A percentile compares a stretch with the other conserved stretches of the same genome.
Conservation (phyloP, 2,113 vertebrate species). For the Caracal caracal region DNA sequence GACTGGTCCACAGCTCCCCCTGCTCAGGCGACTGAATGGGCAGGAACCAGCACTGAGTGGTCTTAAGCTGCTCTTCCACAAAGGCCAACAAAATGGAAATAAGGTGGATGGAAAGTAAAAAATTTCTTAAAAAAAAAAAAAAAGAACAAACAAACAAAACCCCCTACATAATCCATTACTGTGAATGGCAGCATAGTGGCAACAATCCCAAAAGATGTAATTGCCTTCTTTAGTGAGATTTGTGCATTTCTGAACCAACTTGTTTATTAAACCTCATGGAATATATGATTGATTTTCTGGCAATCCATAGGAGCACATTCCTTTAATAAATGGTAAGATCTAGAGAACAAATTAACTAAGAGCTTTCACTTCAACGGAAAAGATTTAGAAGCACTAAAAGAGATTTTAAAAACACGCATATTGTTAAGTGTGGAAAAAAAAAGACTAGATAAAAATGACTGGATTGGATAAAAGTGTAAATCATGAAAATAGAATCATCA, state of each 20-base stretch:
- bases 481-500: slow-evolving; percentile 49
- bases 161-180: not conserved
- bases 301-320: not conserved
- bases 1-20: not conserved
- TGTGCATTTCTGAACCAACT: slow-evolving; percentile 7
- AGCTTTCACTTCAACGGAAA: slow-evolving; percentile 41
- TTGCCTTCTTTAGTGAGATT: not conserved
- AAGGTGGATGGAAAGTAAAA: not conserved
- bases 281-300: not conserved
- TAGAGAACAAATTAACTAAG: slow-evolving; percentile 37
- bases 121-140: not conserved
- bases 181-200: not conserved
- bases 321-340: slow-evolving; percentile 32
- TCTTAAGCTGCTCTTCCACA: not conserved
- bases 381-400: slow-evolving; percentile 54
- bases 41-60: not conserved
- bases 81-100: not conserved
- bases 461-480: slow-evolving; percentile 54
- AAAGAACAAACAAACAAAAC: not conserved
- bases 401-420: not conserved
- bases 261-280: slow-evolving; percentile 6
- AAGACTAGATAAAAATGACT: not conserved
- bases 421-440: slow-evolving; percentile 48
- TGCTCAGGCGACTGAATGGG: not conserved
- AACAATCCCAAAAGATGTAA: not conserved